Conservation (phyloP, 2,888 invertebrate species). For the Cremastinae sp. region DNA sequence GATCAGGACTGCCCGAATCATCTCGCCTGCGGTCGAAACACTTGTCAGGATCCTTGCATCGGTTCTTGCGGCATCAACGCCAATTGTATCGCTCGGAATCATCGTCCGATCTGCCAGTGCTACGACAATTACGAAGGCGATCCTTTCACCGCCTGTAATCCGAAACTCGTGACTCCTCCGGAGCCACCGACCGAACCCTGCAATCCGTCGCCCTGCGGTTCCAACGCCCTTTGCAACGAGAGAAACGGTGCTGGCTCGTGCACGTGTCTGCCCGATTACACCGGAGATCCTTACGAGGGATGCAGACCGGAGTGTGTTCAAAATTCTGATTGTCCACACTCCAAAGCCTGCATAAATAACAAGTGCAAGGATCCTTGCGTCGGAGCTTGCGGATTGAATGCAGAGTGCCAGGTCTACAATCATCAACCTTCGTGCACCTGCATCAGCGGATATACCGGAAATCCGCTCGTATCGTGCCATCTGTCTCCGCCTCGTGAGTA, state of each 20-base stretch:
- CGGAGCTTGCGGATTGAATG: constrained; percentile 91
- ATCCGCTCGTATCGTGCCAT: constrained; percentile 89
- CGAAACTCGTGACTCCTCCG: constrained; percentile 69
- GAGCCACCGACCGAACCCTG: constrained; percentile 85
- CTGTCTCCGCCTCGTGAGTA: constrained; percentile 80
- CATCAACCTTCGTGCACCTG: constrained; percentile 92
- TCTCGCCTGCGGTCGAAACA: constrained; percentile 86
- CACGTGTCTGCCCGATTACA: constrained; percentile 90
- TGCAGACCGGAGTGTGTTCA: constrained; percentile 95
- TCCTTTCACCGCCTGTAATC: constrained; percentile 89
- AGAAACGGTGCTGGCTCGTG: constrained; percentile 91
- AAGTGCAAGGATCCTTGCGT: constrained; percentile 92
- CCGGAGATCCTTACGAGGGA: constrained; percentile 92
- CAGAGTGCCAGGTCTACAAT: constrained; percentile 90
- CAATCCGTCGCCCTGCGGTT: constrained; percentile 92
- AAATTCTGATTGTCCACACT: constrained; percentile 90
- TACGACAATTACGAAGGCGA: constrained; percentile 89
- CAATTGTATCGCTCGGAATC: constrained; percentile 87
- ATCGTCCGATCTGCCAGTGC: constrained; percentile 89
- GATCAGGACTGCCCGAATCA: constrained; percentile 90
- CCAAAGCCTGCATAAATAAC: constrained; percentile 90
- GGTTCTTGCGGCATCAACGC: constrained; percentile 90
- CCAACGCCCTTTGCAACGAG: constrained; percentile 92
- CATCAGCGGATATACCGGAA: constrained; percentile 88
- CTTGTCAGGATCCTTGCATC: constrained; percentile 89